Percentiles rank a stretch among this genome's conserved stretches.
Evolutionary conservation across 2,113 vertebrate genomes (phyloP).

Genomic region (Alaudala cheleensis): DNA sequence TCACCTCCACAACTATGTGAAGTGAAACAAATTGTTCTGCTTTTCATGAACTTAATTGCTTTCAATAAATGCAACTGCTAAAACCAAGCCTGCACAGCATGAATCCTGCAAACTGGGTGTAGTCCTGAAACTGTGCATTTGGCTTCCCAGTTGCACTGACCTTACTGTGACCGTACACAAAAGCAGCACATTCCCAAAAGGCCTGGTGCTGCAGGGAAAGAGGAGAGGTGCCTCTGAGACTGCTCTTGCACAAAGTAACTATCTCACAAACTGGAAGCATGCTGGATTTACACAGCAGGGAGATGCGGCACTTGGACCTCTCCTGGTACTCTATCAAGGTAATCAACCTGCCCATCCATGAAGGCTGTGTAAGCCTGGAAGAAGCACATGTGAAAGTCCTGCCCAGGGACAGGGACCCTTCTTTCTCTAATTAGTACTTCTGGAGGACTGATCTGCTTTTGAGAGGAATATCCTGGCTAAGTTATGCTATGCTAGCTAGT

Average conservation of each 20-base stretch:
- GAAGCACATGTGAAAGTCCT: not conserved
- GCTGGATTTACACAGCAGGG: not conserved
- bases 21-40: conserved; percentile 22
- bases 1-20: not conserved
- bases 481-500: not conserved
- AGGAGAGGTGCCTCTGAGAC: not conserved
- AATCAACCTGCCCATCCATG: not conserved
- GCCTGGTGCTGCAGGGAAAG: not conserved
- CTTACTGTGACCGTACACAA: not conserved
- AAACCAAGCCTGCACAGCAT: not conserved
- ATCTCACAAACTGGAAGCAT: not conserved
- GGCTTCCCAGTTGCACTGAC: not conserved
- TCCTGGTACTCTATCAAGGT: not conserved
- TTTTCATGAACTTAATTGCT: conserved; percentile 9
- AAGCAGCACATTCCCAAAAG: not conserved
- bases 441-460: not conserved
- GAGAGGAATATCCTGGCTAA: not conserved
- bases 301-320: not conserved
- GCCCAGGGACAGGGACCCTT: not conserved
- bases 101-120: not conserved
- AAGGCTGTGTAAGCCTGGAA: not conserved
- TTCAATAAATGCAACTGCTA: not conserved
- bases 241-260: not conserved
- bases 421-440: not conserved
- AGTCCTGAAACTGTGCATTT: not conserved